Percentiles rank a stretch among this genome's conserved stretches.
phyloP scores from a whole-genome alignment of 2,113 vertebrate genomes.

The Menura novaehollandiae region DNA sequence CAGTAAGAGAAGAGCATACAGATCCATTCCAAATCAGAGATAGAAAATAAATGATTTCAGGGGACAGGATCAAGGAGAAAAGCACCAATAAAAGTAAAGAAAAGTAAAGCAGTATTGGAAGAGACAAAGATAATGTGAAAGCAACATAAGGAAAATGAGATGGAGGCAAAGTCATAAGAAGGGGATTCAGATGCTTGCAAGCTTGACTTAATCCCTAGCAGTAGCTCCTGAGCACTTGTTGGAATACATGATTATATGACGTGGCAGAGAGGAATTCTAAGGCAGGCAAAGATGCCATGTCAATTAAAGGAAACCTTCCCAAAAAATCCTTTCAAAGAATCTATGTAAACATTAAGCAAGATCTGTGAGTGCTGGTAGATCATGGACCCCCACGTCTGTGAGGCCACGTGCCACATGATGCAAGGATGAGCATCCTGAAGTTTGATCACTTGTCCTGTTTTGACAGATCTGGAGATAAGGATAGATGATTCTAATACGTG shows the following conservation, averaged over 20 bases:
- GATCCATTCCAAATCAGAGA: background rate
- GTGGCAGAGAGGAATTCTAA: background rate
- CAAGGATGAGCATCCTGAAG: background rate
- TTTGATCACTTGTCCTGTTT: background rate
- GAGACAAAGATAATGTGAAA: background rate
- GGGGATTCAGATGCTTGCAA: background rate
- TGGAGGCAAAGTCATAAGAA: background rate
- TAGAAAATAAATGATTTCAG: background rate
- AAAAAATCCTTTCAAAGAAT: background rate
- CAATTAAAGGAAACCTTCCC: background rate
- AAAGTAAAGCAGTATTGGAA: background rate
- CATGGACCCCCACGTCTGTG: background rate
- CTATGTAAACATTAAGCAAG: background rate
- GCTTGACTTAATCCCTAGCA: background rate
- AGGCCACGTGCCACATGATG: background rate
- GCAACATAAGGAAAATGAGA: background rate
- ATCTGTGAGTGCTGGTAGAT: background rate
- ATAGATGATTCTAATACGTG: background rate
- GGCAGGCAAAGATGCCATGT: background rate
- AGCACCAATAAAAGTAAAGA: background rate
- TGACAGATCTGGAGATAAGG: constrained; percentile 4
- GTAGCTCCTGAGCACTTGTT: background rate
- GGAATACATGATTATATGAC: background rate
- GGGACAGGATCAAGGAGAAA: background rate
- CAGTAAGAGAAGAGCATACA: background rate